A percentile compares a stretch with the other conserved stretches of the same genome.
These are phyloP conservation scores for Channa argus DNA, from an alignment of 2,113 vertebrate species.

Conservation along the genomic window DNA sequence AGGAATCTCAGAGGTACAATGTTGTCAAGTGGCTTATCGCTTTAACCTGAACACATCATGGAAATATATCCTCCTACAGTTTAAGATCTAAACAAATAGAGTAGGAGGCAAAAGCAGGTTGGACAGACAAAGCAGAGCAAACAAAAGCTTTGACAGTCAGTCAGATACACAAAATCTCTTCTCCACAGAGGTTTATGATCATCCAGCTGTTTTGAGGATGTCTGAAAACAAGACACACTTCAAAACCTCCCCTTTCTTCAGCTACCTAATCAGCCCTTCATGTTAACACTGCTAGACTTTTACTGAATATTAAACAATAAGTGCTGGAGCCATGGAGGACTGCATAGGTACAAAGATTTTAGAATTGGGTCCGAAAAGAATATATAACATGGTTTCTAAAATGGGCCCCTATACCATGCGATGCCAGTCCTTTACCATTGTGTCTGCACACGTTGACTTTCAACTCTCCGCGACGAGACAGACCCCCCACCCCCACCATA, in stretches of 20 bases:
- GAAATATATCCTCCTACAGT: constrained; percentile 57
- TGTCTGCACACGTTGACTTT: constrained; percentile 83
- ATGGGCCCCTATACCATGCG: constrained; percentile 48
- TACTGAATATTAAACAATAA: constrained; percentile 44
- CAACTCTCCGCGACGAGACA: constrained; percentile 82
- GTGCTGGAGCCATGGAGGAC: constrained; percentile 30
- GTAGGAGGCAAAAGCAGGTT: constrained; percentile 64
- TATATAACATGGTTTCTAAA: constrained; percentile 27
- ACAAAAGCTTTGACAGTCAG: constrained; percentile 62
- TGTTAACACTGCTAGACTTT: constrained; percentile 26
- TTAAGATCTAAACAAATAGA: constrained; percentile 61
- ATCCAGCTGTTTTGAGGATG: constrained; percentile 42
- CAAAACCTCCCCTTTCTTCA: constrained; percentile 48
- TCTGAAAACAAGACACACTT: constrained; percentile 61
- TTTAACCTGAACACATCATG: constrained; percentile 46
- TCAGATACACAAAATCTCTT: constrained; percentile 48
- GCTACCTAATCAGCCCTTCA: constrained; percentile 45
- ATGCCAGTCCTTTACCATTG: constrained; percentile 76
- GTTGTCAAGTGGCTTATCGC: constrained; percentile 46
- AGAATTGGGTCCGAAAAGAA: constrained; percentile 38
- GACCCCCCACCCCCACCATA: constrained; percentile 8
- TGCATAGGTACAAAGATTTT: constrained; percentile 44
- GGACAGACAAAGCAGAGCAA: constrained; percentile 65
- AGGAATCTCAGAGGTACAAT: constrained; percentile 33
- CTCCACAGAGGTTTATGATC: constrained; percentile 47